A percentile compares a stretch with the other conserved stretches of the same genome.
These are phyloP conservation scores for Tetramorium alpestre DNA, from an alignment of 1,140 invertebrate genomes.

Conservation along the genomic window DNA sequence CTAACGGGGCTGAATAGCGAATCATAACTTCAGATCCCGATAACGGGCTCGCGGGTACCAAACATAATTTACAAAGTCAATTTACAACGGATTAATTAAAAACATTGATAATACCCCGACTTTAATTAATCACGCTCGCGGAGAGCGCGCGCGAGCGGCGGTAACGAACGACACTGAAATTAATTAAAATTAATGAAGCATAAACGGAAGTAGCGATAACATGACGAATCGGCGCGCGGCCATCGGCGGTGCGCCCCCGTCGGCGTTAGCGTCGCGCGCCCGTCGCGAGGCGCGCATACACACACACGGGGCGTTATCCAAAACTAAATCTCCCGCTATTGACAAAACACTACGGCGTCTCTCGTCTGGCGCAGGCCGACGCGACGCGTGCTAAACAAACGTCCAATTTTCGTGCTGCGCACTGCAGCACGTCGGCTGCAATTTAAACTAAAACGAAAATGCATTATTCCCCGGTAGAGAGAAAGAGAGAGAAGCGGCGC, in stretches of 20 bases:
- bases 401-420: slow-evolving; percentile 42
- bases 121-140: slow-evolving; percentile 66
- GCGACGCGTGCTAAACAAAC: slow-evolving; percentile 44
- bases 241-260: slow-evolving; percentile 43
- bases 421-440: slow-evolving; percentile 29
- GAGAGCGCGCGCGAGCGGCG: slow-evolving; percentile 42
- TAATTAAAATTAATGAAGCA: slow-evolving; percentile 77
- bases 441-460: slow-evolving; percentile 77
- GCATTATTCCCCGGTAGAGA: slow-evolving; percentile 71
- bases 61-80: slow-evolving; percentile 68
- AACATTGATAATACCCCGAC: slow-evolving; percentile 68
- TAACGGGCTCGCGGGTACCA: slow-evolving; percentile 40
- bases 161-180: slow-evolving; percentile 69
- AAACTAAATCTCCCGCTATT: slow-evolving; percentile 69
- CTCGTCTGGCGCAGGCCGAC: slow-evolving; percentile 22
- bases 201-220: slow-evolving; percentile 75
- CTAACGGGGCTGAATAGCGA: slow-evolving; percentile 26
- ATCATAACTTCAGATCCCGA: slow-evolving; percentile 33
- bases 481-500: not conserved
- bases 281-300: not conserved
- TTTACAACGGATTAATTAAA: slow-evolving; percentile 72
- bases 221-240: slow-evolving; percentile 71
- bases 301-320: slow-evolving; percentile 34
- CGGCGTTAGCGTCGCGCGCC: not conserved
- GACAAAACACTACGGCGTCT: slow-evolving; percentile 67